A percentile compares a stretch with the other conserved stretches of the same genome.
phyloP scores from a whole-genome alignment of 2,113 vertebrate genomes.

The Thunnus maccoyii region DNA sequence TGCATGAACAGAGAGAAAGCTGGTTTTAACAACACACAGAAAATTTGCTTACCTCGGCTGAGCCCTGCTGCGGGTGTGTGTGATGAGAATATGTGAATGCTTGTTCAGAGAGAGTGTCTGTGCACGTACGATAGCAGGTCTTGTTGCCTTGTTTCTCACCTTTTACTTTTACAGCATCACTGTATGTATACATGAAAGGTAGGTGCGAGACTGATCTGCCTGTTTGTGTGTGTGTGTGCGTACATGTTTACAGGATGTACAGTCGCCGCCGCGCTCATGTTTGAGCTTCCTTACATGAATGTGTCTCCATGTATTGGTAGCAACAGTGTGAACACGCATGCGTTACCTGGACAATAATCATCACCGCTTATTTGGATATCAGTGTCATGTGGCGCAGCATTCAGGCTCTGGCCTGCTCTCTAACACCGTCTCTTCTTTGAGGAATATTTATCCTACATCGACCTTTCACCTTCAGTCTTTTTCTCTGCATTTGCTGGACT shows the following conservation, averaged over 20 bases:
- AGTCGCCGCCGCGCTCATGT: background rate
- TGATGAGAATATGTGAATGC: conserved; percentile 33
- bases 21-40: conserved; percentile 41
- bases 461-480: conserved; percentile 32
- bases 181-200: conserved; percentile 8
- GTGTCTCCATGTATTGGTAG: conserved; percentile 21
- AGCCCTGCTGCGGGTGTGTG: conserved; percentile 6
- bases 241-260: background rate
- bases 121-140: background rate
- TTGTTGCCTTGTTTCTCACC: conserved; percentile 42
- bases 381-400: conserved; percentile 22
- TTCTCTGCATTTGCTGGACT: conserved; percentile 44
- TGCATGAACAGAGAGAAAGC: conserved; percentile 3
- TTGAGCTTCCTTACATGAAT: background rate
- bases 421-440: conserved; percentile 7
- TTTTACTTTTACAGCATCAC: conserved; percentile 9
- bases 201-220: conserved; percentile 30
- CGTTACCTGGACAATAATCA: conserved; percentile 38
- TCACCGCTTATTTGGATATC: conserved; percentile 48
- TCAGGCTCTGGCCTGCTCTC: conserved; percentile 17
- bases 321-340: conserved; percentile 59
- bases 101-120: background rate
- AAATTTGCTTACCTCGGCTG: conserved; percentile 65
- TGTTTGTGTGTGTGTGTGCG: conserved; percentile 3
- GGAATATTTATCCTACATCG: conserved; percentile 9